Conservation (phyloP, 53 echinoderm and acorn worm genomes). For the Holothuria leucospilota region DNA sequence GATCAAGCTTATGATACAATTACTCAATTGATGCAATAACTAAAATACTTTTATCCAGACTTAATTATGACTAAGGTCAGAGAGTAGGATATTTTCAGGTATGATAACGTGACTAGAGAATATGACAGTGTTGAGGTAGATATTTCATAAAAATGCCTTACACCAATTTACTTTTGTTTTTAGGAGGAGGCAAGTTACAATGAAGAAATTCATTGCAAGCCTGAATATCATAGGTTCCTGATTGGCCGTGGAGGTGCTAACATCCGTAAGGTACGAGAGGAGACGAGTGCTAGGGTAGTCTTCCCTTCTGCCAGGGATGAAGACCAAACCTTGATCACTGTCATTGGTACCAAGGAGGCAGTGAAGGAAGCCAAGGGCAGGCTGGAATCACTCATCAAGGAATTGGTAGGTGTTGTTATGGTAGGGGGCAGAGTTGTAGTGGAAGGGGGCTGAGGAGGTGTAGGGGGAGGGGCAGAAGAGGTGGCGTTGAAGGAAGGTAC, state of each 20-base stretch:
- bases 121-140: no score
- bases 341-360: slow-evolving; percentile 90
- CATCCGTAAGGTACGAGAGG: slow-evolving; percentile 97
- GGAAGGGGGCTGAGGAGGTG: no score
- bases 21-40: no score
- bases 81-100: no score
- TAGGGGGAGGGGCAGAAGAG: background rate
- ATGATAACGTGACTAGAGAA: no score
- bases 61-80: no score
- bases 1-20: no score
- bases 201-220: slow-evolving; percentile 91
- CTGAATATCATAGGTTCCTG: slow-evolving; percentile 95
- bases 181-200: slow-evolving; percentile 92
- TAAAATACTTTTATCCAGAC: no score
- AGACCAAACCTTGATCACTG: slow-evolving; percentile 87
- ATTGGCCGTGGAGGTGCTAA: slow-evolving; percentile 95
- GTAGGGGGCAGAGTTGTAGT: background rate
- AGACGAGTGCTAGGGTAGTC: slow-evolving; percentile 89
- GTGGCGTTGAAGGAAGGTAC: slow-evolving; percentile 77
- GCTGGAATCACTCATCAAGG: slow-evolving; percentile 78
- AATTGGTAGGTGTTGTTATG: slow-evolving; percentile 71
- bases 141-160: no score
- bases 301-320: slow-evolving; percentile 90
- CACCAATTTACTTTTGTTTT: background rate
- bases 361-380: slow-evolving; percentile 84